phyloP scores from a whole-genome alignment of 2,113 vertebrate species.

The Rhombomys opimus region DNA sequence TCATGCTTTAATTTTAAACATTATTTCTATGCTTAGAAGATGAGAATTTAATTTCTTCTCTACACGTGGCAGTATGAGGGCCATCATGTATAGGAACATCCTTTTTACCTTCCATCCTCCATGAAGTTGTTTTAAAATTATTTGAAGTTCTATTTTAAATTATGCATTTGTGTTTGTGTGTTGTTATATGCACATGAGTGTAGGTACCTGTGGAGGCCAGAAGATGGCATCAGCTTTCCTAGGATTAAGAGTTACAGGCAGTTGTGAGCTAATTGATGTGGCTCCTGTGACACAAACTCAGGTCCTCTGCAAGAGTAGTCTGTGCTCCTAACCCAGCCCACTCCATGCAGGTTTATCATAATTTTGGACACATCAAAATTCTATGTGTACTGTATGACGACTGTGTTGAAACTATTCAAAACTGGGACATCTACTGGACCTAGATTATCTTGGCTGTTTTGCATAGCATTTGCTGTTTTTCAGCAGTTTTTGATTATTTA shows the following conservation, averaged over 20 bases:
- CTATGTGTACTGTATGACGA: not conserved
- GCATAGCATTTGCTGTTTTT: not conserved
- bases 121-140: not conserved
- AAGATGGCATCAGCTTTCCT: not conserved
- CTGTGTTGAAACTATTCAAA: not conserved
- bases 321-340: too few relatives aligned
- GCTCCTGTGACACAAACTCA: not conserved
- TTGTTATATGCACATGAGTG: not conserved
- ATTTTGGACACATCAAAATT: not conserved
- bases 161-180: not conserved
- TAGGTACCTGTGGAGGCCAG: not conserved
- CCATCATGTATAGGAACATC: not conserved
- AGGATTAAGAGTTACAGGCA: not conserved
- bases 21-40: not conserved
- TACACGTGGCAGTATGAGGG: fast-evolving
- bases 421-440: not conserved
- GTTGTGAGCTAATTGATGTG: not conserved
- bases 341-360: not conserved
- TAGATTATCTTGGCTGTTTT: slow-evolving; percentile 20
- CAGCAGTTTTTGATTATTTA: not conserved
- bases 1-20: not conserved
- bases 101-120: not conserved
- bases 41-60: slow-evolving; percentile 1
- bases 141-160: not conserved
- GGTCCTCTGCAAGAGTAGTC: not conserved